Base-by-base conservation (phyloP, 1,140 invertebrate genomes). In the Mya arenaria region DNA sequence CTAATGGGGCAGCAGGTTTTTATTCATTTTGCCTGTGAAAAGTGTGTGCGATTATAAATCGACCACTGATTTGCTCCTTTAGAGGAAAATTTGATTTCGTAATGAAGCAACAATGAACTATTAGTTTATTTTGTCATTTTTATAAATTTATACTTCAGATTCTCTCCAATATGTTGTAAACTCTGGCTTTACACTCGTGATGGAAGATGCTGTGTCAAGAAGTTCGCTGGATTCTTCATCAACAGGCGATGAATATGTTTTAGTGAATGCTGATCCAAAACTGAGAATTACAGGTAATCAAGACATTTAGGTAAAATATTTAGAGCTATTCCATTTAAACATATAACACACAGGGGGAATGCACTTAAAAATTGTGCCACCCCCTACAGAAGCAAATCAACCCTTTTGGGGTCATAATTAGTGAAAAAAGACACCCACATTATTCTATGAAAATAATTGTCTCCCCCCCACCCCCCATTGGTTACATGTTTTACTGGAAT, bases 161-260 rank as follows among this genome's bases (percentile, higher is more conserved):
- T 30, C 10, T 36, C 5, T 15, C 10, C 36, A 19, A 30, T 32
- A 5, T 23, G 17, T 6, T 4, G 34, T 4, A 10, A 39, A n/a
- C 10, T 23, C 23, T 32, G 13, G 15, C 13, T 36, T 32, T 41
- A 4, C 10, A 39, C 28, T 30, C 15, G 84, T 72, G 41, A 92
- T 91, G 95, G 77, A 98, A 94, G 44, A 98, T 94, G 91, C 96
- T 97, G 90, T 97, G 95, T 17, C 97, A 97, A 30, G 95, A 92
- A 10, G 97, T 96, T 97, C 96, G 78, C 95, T 95, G 92, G 96
- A 97, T 94, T 97, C 96, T 83, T 89, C 96, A 89, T 95, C 95
- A 66, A 96, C 96, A 48, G 96, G 96, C 90, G 96, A 97, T 82
- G 96, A 97, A 90, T 97, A 96, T 93, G 96, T 97, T 93, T 96